Evolutionary conservation across 2,113 vertebrate species (phyloP), one percentile per base, ranked within the genome.

Genomic region (Sphyrna mokarran): DNA sequence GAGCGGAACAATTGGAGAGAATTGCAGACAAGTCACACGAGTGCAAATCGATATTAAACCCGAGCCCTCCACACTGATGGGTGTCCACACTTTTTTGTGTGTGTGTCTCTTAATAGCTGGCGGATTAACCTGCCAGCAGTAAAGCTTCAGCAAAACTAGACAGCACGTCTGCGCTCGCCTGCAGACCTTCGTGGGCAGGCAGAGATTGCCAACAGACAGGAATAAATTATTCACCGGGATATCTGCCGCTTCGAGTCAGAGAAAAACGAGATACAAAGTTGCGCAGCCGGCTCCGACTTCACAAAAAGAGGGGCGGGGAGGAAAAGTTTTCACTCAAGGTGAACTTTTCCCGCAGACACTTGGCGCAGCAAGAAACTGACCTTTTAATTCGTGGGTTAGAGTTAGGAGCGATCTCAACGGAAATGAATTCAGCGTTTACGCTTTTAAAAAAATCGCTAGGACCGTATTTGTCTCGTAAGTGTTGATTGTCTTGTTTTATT

Each of bases 221-320:
- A 90, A 90, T 90, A 63, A 90, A 90, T 90, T 90, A 90, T 90
- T 90, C 87, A 90, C 87, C 54, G 87, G 58, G 87, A 90, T 90
- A 90, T 90, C 87, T 87, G 22, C 40, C 22, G 43, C 85, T 48
- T 26, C 43, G 85, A 87, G 10, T 33, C 23, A 29, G 86, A 13
- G 43, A 54, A 29, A 29, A 61, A 26, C 80, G 80, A 83, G 80
- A 40, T 20, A 37, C 13, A 80, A 54, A 61, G 11, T 90, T 90
- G n/a, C 87, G 16, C 54, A 33, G 54, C 48, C 76, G 76, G 9
- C 26, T n/a, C 26, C 8, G 29, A 78, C 76, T 43, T 43, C 37
- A 48, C 86, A 23, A 89, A 29, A 58, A 3, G 61, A 63, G 13
- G 13, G 61, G 61, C 0, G 61, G 13, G 61, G 61, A 6, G 61